A percentile compares a stretch with the other conserved stretches of the same genome.
Evolutionary conservation across 2,888 invertebrate species (phyloP).

Genomic region (Andrena fulva): DNA sequence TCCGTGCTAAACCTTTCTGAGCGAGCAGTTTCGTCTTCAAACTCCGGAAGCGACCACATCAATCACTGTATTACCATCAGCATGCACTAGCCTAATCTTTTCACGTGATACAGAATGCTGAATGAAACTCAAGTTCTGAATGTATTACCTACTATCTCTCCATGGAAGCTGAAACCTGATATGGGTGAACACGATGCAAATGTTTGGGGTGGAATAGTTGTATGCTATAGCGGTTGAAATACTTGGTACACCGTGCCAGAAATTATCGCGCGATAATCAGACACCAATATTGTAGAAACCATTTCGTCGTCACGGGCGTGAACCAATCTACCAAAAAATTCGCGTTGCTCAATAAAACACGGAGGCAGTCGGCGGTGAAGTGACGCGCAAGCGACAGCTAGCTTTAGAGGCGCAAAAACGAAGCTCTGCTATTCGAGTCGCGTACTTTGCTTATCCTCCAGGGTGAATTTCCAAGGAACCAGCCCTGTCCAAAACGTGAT

Average conservation of each 20-base stretch:
- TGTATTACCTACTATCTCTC: background rate
- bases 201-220: background rate
- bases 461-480: conserved; percentile 2
- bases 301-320: background rate
- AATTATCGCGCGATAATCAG: background rate
- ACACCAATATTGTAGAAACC: background rate
- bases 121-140: background rate
- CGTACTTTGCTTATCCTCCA: background rate
- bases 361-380: background rate
- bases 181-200: background rate
- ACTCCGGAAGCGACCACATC: background rate
- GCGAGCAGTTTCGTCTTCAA: background rate
- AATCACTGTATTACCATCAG: background rate
- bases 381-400: background rate
- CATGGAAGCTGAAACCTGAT: background rate
- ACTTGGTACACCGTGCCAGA: background rate
- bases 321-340: background rate
- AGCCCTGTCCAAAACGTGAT: conserved; percentile 6
- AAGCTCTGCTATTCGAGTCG: background rate
- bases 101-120: background rate
- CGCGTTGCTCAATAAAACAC: background rate
- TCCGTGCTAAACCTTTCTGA: background rate
- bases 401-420: background rate
- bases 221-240: background rate
- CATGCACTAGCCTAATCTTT: background rate